Evolutionary conservation across 2,888 invertebrate species (phyloP), one percentile per base, ranked within the genome.

Genomic region (Calliopum simillimum): DNA sequence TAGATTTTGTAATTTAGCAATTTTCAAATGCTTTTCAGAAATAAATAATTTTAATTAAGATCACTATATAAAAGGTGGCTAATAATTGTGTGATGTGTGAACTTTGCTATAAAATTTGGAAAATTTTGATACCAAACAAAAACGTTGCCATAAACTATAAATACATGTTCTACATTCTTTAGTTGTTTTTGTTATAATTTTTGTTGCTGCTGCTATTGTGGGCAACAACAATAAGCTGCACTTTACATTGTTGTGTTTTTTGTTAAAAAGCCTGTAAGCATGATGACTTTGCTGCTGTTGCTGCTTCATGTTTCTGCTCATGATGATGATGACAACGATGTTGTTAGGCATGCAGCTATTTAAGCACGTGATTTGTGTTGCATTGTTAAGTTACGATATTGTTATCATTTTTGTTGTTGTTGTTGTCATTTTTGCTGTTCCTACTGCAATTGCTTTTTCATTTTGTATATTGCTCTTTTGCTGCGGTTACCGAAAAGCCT

Each of bases 361-460:
- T 55, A 14, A 25, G 55, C 55, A 55, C 55, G 55, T 55, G 23
- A 55, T 55, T 55, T 53, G 53, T 53, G 21, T 53, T 19, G 53
- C 53, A 19, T 19, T 53, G 33, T 33, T 33, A 33, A 33, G 33
- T 33, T 33, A 33, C 33, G 4, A 8, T 33, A 33, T 33, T 33
- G 33, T 33, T 33, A 8, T 16, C 21, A 53, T 21, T 23, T 16
- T 53, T 53, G 53, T 21, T 74, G 66, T 13, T 69, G 46, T 14
- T 65, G 43, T 4, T 53, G 53, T 4, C n/a, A n/a, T n/a, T 43
- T 55, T 5, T 55, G 65, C 51, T 70, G 64, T 44, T 66, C 61
- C 70, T 68, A 13, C 55, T 55, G 23, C 21, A 55, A 55, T 55
- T 33, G 33, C 33, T 33, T 8, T 33, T 33, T 8, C 33, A 33